phyloP scores from a whole-genome alignment of 2,797 vertebrate species.

The Silurus aristotelis region DNA sequence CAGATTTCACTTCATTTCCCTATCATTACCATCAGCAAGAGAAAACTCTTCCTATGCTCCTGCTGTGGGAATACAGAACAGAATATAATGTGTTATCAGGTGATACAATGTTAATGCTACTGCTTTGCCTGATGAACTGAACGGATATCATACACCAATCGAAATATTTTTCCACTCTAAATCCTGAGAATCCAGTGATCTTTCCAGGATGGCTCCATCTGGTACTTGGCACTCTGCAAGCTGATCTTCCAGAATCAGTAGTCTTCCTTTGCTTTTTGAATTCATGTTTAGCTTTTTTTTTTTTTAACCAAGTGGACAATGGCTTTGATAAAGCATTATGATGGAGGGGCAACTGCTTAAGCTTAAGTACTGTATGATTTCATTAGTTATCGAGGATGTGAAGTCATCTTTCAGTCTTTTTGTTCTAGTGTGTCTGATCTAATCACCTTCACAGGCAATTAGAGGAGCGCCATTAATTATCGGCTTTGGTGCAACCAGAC shows the following conservation, averaged over 20 bases:
- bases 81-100: constrained; percentile 7
- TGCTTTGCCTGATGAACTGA: not conserved
- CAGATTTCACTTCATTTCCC: constrained; percentile 45
- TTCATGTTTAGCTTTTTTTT: not conserved
- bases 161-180: not conserved
- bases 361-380: constrained; percentile 29
- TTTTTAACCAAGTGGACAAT: not conserved
- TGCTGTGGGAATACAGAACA: not conserved
- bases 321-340: constrained; percentile 3
- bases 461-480: constrained; percentile 60
- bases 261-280: not conserved
- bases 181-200: not conserved
- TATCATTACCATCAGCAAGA: constrained; percentile 42
- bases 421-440: constrained; percentile 39
- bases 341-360: constrained; percentile 10
- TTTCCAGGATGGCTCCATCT: not conserved
- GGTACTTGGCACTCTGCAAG: not conserved
- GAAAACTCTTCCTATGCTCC: constrained; percentile 24
- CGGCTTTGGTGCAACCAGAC: constrained; percentile 56
- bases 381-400: constrained; percentile 33
- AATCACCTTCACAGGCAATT: constrained; percentile 59
- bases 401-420: constrained; percentile 41
- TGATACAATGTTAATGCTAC: not conserved
- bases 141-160: not conserved
- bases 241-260: not conserved